phyloP scores from a whole-genome alignment of 1,140 invertebrate species.

The Sitophilus oryzae region DNA sequence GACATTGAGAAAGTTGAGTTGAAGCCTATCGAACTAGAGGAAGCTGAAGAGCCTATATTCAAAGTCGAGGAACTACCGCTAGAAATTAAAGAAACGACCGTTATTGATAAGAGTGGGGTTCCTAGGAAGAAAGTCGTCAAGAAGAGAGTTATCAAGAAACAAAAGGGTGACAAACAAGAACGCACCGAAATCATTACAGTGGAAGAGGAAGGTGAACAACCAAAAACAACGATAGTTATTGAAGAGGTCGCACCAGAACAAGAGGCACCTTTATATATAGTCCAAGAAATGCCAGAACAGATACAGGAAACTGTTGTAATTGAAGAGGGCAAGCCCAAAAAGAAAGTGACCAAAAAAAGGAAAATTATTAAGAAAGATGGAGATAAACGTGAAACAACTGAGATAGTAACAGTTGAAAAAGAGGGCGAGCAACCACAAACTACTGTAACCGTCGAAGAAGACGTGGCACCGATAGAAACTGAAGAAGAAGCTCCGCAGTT shows the following conservation, averaged over 20 bases:
- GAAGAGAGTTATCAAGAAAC: conserved; percentile 27
- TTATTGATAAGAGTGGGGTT: conserved; percentile 10
- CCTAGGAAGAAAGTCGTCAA: conserved; percentile 34
- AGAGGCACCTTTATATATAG: conserved; percentile 2
- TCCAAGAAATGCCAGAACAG: conserved; percentile 13
- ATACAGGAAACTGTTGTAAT: conserved; percentile 31
- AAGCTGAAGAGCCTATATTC: conserved; percentile 25
- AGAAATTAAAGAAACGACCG: conserved; percentile 12
- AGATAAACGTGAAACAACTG: conserved; percentile 29
- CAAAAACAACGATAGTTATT: conserved; percentile 34
- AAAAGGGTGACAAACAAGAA: conserved; percentile 23
- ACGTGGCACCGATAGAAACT: neutral
- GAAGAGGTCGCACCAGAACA: conserved; percentile 27
- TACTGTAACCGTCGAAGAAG: conserved; percentile 27
- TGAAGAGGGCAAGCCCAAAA: conserved; percentile 28
- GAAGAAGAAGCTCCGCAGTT: conserved; percentile 19
- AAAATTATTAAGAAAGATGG: conserved; percentile 34
- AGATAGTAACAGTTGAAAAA: conserved; percentile 39
- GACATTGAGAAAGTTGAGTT: conserved; percentile 45
- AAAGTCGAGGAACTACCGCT: conserved; percentile 8
- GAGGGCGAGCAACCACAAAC: conserved; percentile 34
- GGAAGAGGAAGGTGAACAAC: conserved; percentile 44
- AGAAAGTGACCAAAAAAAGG: conserved; percentile 33
- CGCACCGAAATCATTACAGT: conserved; percentile 38
- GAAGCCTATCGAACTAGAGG: conserved; percentile 32